phyloP scores from a whole-genome alignment of 1,140 invertebrate species.

The Apis laboriosa region DNA sequence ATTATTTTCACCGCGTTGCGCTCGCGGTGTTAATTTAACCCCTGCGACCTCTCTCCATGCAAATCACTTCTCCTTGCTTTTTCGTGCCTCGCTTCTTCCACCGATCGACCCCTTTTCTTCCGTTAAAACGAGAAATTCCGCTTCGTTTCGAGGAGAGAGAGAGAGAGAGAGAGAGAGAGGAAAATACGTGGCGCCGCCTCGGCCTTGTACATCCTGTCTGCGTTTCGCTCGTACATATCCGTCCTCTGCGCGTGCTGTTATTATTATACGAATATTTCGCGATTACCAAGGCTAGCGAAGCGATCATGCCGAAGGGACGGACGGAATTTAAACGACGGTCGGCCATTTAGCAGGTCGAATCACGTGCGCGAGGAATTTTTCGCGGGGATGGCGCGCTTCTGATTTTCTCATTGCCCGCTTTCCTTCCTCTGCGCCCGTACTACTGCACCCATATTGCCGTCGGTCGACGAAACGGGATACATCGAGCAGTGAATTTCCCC shows the following conservation, averaged over 20 bases:
- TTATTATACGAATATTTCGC: conserved; percentile 50
- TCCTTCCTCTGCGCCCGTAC: background rate
- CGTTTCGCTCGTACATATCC: too few species aligned
- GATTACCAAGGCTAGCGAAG: conserved; percentile 24
- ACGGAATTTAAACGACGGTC: conserved; percentile 38
- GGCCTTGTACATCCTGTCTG: too few species aligned
- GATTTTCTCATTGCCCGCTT: conserved; percentile 34
- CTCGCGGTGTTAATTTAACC: conserved; percentile 33
- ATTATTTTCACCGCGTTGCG: conserved; percentile 35
- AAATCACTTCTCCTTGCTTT: background rate
- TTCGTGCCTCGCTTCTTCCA: background rate
- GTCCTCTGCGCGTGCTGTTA: background rate
- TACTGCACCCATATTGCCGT: too few species aligned
- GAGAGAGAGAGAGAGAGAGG: background rate
- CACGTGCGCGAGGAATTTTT: conserved; percentile 48
- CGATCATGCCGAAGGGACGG: background rate
- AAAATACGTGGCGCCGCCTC: background rate
- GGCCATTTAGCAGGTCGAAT: conserved; percentile 40
- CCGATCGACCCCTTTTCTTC: background rate
- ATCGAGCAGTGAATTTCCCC: conserved; percentile 7
- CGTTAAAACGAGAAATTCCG: background rate
- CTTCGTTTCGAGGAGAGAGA: background rate
- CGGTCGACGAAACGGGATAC: background rate
- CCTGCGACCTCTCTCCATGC: background rate
- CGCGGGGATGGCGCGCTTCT: conserved; percentile 11